phyloP scores from a whole-genome alignment of 2,888 invertebrate species.

The Rhingia rostrata region DNA sequence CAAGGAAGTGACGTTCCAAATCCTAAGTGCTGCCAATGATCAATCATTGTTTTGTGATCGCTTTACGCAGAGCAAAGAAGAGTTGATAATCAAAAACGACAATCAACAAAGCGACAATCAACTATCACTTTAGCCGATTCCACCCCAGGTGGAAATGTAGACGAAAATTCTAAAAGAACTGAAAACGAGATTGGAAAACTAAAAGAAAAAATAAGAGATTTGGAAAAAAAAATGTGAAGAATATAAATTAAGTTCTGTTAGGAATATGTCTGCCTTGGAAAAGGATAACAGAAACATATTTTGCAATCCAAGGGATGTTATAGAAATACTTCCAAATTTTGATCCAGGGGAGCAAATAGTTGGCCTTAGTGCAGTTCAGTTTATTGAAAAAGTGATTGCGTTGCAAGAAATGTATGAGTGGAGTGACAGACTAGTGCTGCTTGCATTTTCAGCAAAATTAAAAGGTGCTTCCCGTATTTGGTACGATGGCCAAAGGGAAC shows the following conservation, averaged over 20 bases:
- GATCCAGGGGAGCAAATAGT: conserved; percentile 2
- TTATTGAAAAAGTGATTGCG: neutral
- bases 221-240: conserved; percentile 9
- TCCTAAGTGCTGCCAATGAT: too few relatives aligned
- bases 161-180: too few relatives aligned
- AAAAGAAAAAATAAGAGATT: neutral
- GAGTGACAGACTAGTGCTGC: conserved; percentile 22
- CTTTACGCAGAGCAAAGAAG: too few relatives aligned
- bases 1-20: too few relatives aligned
- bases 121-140: too few relatives aligned
- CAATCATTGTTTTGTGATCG: too few relatives aligned
- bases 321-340: neutral
- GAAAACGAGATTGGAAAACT: neutral
- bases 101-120: too few relatives aligned
- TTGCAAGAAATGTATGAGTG: conserved; percentile 32
- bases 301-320: neutral
- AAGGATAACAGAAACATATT: conserved; percentile 1
- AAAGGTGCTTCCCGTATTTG: conserved; percentile 26
- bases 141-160: too few relatives aligned
- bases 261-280: neutral
- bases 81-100: too few relatives aligned
- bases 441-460: conserved; percentile 18
- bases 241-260: neutral
- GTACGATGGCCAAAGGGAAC: conserved; percentile 9
- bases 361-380: conserved; percentile 5